These are phyloP conservation scores for Amphipyra tragopoginis DNA, from an alignment of 2,888 invertebrate genomes.

Conservation along the genomic window DNA sequence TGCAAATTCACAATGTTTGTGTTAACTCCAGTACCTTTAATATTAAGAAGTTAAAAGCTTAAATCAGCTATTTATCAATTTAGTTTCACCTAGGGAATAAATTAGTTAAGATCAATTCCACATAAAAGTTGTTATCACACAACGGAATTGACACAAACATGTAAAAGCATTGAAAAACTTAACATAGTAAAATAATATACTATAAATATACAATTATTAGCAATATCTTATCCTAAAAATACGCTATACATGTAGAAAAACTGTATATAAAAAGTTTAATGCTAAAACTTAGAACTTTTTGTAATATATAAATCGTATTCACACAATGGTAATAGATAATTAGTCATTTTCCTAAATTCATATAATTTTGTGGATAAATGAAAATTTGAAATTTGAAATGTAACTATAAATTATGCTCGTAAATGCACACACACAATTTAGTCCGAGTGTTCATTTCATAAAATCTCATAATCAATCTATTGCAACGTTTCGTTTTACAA, in stretches of 20 bases:
- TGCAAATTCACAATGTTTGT: constrained; percentile 63
- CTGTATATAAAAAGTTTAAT: constrained; percentile 75
- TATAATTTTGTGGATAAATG: constrained; percentile 51
- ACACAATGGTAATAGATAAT: constrained; percentile 59
- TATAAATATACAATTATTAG: constrained; percentile 80
- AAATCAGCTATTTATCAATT: constrained; percentile 10
- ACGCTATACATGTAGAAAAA: constrained; percentile 79
- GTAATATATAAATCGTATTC: constrained; percentile 64
- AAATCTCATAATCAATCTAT: constrained; percentile 57
- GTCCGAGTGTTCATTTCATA: constrained; percentile 57
- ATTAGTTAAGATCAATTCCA: no score
- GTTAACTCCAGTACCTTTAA: constrained; percentile 41
- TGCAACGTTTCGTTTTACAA: constrained; percentile 48
- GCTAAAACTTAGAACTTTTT: constrained; percentile 65
- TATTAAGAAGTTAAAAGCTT: constrained; percentile 2
- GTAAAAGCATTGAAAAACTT: constrained; percentile 64
- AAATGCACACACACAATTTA: constrained; percentile 54
- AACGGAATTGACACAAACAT: constrained; percentile 63
- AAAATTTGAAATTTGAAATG: constrained; percentile 48
- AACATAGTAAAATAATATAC: constrained; percentile 68
- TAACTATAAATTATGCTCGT: constrained; percentile 60
- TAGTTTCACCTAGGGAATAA: not conserved
- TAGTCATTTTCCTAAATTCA: constrained; percentile 53
- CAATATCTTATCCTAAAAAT: constrained; percentile 77
- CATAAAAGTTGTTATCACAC: not conserved